Evolutionary conservation across 2,113 vertebrate genomes (phyloP).

Genomic region (Phalacrocorax pelagicus): DNA sequence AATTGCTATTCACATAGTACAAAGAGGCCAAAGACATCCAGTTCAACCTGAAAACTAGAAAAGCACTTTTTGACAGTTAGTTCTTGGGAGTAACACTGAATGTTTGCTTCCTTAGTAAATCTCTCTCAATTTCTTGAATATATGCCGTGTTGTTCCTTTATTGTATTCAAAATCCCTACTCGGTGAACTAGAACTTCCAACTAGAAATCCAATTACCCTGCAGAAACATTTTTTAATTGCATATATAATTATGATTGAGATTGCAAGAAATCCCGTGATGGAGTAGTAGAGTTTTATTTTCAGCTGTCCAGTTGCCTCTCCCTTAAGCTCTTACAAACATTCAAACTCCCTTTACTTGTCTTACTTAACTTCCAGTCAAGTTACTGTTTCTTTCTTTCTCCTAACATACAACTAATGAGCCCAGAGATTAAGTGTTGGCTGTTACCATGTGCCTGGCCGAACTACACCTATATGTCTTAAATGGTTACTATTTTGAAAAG

Average conservation of each 20-base stretch:
- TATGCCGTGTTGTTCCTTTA: neutral
- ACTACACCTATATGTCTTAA: neutral
- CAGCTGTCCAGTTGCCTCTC: neutral
- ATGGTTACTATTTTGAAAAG: neutral
- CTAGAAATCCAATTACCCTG: neutral
- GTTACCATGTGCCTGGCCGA: neutral
- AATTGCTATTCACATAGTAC: neutral
- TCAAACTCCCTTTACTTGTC: neutral
- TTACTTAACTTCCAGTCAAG: neutral
- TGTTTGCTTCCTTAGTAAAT: neutral
- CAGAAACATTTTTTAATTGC: neutral
- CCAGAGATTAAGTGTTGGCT: neutral
- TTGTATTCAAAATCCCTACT: neutral
- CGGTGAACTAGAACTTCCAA: neutral
- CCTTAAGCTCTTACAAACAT: neutral
- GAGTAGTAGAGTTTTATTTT: neutral
- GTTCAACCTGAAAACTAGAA: neutral
- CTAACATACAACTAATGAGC: neutral
- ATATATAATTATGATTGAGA: neutral
- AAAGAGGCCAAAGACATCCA: neutral
- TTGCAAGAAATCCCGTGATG: neutral
- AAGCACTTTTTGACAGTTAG: neutral
- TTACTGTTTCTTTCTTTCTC: neutral
- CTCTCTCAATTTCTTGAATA: neutral
- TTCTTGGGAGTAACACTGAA: neutral